Conservation (phyloP, 2,888 invertebrate species). For the Chymomyza procnemis region DNA sequence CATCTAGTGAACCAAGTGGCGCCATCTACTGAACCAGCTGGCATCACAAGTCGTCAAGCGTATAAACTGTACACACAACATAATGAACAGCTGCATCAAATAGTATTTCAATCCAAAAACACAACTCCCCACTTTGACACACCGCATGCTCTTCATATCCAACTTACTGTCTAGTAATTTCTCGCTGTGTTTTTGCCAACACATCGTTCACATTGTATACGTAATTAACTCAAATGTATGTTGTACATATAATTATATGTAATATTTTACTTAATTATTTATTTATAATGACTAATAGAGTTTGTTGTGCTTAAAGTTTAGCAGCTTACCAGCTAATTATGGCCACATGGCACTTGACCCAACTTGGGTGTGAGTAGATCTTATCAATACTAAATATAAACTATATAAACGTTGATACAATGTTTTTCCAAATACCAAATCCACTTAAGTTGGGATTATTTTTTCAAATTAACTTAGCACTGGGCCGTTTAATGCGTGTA, state of each 20-base stretch:
- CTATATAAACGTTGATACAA: constrained; percentile 60
- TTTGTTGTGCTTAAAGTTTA: constrained; percentile 49
- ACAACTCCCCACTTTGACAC: too few species aligned
- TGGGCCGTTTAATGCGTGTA: constrained; percentile 54
- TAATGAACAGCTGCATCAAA: too few species aligned
- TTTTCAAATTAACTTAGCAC: neutral
- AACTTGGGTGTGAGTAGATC: neutral
- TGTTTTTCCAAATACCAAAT: constrained; percentile 32
- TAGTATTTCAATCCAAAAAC: too few species aligned
- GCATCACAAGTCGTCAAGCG: too few species aligned
- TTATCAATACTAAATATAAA: constrained; percentile 1
- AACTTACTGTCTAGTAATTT: too few species aligned
- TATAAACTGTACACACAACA: too few species aligned
- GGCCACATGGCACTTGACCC: neutral
- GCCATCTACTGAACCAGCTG: too few species aligned
- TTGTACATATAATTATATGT: constrained; percentile 47
- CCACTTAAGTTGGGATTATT: constrained; percentile 14
- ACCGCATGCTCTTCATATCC: too few species aligned
- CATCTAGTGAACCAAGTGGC: too few species aligned
- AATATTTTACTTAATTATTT: constrained; percentile 64
- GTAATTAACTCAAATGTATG: constrained; percentile 56
- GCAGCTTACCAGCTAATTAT: constrained; percentile 51
- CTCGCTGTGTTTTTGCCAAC: neutral
- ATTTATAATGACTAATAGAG: constrained; percentile 66
- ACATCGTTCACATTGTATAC: constrained; percentile 5